Evolutionary conservation across 2,113 vertebrate genomes (phyloP), one percentile per base, ranked within the genome.

Genomic region (Choloepus hoffmanni): DNA sequence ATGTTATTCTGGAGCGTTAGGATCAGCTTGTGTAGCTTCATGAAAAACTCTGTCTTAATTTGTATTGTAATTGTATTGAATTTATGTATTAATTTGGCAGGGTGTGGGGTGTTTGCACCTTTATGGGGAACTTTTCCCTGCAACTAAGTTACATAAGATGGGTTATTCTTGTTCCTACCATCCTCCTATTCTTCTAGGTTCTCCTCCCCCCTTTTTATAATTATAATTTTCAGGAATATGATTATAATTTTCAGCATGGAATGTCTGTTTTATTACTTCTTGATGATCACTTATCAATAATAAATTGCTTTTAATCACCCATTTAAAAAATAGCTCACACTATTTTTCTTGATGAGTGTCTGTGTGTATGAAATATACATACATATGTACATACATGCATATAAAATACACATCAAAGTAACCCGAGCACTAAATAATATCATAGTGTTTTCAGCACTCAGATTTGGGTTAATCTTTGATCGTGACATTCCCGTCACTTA

Each of bases 291-390:
- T 68, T 78, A 93, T 81, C 23, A 90, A 58, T 60, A 92, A 81
- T 62, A 73, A 9, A 82, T 73, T 72, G 23, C 18, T 95, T 92
- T 91, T 76, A 90, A 65, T 58, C 94, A 11, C 3, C 21, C 19
- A 73, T 36, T 84, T 90, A 63, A 87, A 93, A 93, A 95, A 23
- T 13, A 95, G 65, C 9, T 84, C 53, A 63, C 21, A 45, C 24
- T 40, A 60, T 79, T 90, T 79, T 93, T 74, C 28, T 53, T 48
- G 43, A 19, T 48, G 16, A 81, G 5, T 70, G 11, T 78, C 70
- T 72, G 70, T 60, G 40, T 90, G 28, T 7, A 90, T 84, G 58
- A 88, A 85, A 77, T 87, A 83, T 53, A 72, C 18, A 67, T 43
- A 21, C 45, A n/a, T 68, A 62, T 9, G 45, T 33, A 60, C 5